phyloP scores from a whole-genome alignment of 2,888 invertebrate genomes.

The Aspidiotus rigidus region DNA sequence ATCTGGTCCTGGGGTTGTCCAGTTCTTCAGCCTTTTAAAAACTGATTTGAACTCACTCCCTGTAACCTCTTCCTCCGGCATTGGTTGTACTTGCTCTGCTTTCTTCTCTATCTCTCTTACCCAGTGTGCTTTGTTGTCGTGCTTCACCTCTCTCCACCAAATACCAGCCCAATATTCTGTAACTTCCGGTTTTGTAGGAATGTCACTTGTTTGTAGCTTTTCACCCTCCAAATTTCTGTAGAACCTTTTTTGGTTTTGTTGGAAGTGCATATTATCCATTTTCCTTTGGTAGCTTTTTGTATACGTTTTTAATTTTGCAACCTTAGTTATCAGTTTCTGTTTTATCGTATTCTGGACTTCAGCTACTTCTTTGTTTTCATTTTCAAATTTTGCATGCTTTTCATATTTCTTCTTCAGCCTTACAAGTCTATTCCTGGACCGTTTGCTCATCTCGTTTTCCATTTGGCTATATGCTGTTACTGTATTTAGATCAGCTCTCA shows the following conservation, averaged over 20 bases:
- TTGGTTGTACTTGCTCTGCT: background rate
- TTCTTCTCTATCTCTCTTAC: background rate
- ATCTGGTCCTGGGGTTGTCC: conserved; percentile 33
- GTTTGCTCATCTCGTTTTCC: background rate
- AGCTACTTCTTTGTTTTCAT: background rate
- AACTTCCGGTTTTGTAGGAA: background rate
- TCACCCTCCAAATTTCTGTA: too few species aligned
- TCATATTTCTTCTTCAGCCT: background rate
- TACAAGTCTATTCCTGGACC: background rate
- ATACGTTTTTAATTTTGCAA: background rate
- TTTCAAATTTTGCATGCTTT: background rate
- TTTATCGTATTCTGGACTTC: background rate
- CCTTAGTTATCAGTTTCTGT: background rate
- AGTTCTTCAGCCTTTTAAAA: conserved; percentile 20
- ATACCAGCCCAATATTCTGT: background rate
- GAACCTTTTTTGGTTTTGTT: background rate
- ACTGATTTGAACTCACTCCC: conserved; percentile 1
- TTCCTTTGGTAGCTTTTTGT: conserved; percentile 2
- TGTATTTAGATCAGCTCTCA: background rate
- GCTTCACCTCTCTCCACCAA: background rate
- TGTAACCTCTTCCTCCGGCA: background rate
- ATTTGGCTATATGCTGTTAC: background rate
- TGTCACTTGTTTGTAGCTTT: background rate
- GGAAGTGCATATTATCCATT: background rate
- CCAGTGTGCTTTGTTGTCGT: background rate